These are phyloP conservation scores for Brachypalpus laphriformis DNA, from an alignment of 2,888 invertebrate genomes.

Conservation along the genomic window DNA sequence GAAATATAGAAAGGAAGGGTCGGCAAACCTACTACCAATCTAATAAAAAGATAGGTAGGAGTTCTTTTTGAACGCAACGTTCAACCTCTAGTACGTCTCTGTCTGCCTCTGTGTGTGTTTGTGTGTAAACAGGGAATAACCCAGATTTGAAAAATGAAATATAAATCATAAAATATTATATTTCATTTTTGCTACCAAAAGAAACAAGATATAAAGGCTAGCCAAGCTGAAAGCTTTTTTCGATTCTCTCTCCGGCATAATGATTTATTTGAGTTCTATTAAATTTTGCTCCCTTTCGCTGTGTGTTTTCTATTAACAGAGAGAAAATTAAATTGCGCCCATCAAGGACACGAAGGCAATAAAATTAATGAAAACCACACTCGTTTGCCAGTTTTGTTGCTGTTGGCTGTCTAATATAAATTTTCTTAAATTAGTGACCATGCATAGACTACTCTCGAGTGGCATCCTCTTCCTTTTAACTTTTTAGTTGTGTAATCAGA, in stretches of 20 bases:
- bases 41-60: neutral
- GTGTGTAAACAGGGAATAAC: slow-evolving; percentile 16
- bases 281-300: neutral
- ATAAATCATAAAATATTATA: slow-evolving; percentile 44
- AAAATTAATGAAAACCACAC: slow-evolving; percentile 31
- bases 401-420: neutral
- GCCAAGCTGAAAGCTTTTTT: neutral
- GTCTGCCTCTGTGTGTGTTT: neutral
- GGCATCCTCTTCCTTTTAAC: slow-evolving; percentile 1
- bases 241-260: neutral
- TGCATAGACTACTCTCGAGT: slow-evolving; percentile 7
- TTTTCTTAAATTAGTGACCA: neutral
- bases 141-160: slow-evolving; percentile 37
- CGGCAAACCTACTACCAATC: slow-evolving; percentile 23
- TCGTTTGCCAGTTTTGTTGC: neutral
- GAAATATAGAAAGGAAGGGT: neutral
- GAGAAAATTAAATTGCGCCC: slow-evolving; percentile 40
- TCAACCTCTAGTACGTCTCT: neutral
- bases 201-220: neutral
- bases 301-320: neutral
- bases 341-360: slow-evolving; percentile 45
- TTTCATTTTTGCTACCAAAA: neutral
- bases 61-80: neutral
- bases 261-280: slow-evolving; percentile 39
- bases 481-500: slow-evolving; percentile 10